These are phyloP conservation scores for Peucedramus taeniatus DNA, from an alignment of 2,113 vertebrate species.

Conservation along the genomic window DNA sequence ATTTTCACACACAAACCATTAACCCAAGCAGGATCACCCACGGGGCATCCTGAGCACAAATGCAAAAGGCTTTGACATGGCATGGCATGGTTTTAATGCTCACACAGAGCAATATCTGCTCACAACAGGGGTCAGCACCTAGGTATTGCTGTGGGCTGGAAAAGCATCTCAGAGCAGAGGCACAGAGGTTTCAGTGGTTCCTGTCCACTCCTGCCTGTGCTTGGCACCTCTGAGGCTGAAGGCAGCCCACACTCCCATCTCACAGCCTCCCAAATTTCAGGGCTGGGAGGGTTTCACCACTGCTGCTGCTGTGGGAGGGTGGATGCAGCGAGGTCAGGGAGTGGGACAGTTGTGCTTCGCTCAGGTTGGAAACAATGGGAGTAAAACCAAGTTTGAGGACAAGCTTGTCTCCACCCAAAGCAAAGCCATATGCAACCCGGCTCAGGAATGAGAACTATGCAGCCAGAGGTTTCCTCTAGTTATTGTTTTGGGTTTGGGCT, in stretches of 20 bases:
- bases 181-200: rapidly evolving
- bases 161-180: neutral
- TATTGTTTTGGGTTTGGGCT: slow-evolving; percentile 50
- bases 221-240: neutral
- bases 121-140: neutral
- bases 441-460: slow-evolving; percentile 61
- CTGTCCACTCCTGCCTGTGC: neutral
- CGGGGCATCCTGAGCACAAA: neutral
- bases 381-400: neutral
- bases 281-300: neutral
- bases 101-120: neutral
- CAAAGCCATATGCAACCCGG: slow-evolving; percentile 28
- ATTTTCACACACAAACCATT: neutral
- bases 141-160: neutral
- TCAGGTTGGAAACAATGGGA: slow-evolving; percentile 28
- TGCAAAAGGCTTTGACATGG: neutral
- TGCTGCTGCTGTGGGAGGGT: neutral
- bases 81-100: neutral
- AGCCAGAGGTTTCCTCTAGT: slow-evolving; percentile 55
- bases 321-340: neutral
- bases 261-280: neutral
- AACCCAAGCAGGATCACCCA: neutral
- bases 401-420: slow-evolving; percentile 10
- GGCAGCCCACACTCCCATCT: neutral
- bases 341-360: neutral